phyloP scores from a whole-genome alignment of 35 echinoderm and acorn worm genomes.

The Heliocidaris erythrogramma region DNA sequence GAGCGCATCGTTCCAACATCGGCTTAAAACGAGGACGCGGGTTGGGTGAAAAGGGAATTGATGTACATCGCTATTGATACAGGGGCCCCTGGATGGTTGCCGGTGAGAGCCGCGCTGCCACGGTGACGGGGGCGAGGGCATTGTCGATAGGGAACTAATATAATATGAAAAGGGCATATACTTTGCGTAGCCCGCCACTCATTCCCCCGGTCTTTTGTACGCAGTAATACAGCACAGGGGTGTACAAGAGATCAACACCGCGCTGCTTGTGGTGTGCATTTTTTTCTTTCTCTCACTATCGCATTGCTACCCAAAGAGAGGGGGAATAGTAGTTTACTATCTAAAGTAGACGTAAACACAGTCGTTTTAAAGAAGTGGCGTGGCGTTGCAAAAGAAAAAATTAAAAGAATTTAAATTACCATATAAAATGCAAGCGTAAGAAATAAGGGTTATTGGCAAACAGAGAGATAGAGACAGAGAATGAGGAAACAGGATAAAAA shows the following conservation, averaged over 20 bases:
- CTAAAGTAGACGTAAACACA: background rate
- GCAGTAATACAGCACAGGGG: background rate
- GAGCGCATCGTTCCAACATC: slow-evolving; percentile 37
- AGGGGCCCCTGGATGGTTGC: slow-evolving; percentile 30
- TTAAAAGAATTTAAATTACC: too few species aligned
- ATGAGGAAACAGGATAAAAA: too few species aligned
- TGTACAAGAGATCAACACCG: background rate
- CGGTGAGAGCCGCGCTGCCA: slow-evolving; percentile 34
- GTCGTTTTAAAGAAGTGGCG: background rate
- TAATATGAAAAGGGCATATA: slow-evolving; percentile 47
- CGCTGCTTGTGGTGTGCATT: background rate
- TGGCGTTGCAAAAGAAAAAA: background rate
- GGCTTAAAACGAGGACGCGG: slow-evolving; percentile 26
- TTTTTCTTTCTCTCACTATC: background rate
- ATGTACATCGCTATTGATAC: slow-evolving; percentile 50
- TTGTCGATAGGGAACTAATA: slow-evolving; percentile 41
- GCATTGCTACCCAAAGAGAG: background rate
- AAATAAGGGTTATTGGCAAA: too few species aligned
- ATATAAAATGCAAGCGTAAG: too few species aligned
- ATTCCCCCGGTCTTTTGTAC: slow-evolving; percentile 5
- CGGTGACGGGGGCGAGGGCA: slow-evolving; percentile 42
- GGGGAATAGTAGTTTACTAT: slow-evolving; percentile 17
- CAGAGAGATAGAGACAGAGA: too few species aligned
- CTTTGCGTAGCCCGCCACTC: slow-evolving; percentile 20
- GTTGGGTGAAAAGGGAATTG: slow-evolving; percentile 47